Base-by-base conservation (phyloP, 2,797 vertebrate species). In the Cynodonichthys magdalenae region DNA sequence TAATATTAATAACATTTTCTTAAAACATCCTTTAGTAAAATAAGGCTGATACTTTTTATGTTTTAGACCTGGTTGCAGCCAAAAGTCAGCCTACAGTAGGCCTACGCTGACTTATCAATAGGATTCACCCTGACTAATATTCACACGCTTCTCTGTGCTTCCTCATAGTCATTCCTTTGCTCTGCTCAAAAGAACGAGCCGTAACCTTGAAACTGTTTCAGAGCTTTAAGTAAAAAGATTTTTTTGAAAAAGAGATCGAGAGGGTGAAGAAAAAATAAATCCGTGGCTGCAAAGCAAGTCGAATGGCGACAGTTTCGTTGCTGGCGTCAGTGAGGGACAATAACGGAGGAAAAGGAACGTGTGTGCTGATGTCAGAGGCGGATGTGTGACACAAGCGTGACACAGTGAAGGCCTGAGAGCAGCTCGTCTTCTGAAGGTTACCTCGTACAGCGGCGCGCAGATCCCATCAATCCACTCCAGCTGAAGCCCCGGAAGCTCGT, bases 391-490 rank as follows among this genome's bases (percentile, higher is more conserved):
- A 20, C 60, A 60, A 4, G 7, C 2, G 14, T 3, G 15, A 51
- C 54, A 63, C 59, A 58, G 27, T 34, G 56, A 81, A 80, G 56
- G 62, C 68, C 61, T 8, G 36, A 63, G 49, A 71, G 58, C 24
- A 0, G 31, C 0, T 7, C 20, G 18, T 76, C 49, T 53, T 49
- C 0, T 41, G 0, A 78, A 78, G 63, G 66, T 93, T 96, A 99
- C 97, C 96, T 99, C 93, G 64, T 98, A 99, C 60, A 99, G 76
- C 47, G 97, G 98, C 55, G 95, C 80, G 75, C 98, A 99, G 87
- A 99, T 99, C 71, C 96, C 95, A 77, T 99, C 96, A 73, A 98
- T 99, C 98, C 98, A 99, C 84, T 98, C 97, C 51, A 99, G 78
- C 80, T 99, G 98, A 63, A 99, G 81, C 54, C 96, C 94, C 9